A percentile compares a stretch with the other conserved stretches of the same genome.
Conservation (phyloP, 2,888 invertebrate genomes). For the Tetragnatha montana region DNA sequence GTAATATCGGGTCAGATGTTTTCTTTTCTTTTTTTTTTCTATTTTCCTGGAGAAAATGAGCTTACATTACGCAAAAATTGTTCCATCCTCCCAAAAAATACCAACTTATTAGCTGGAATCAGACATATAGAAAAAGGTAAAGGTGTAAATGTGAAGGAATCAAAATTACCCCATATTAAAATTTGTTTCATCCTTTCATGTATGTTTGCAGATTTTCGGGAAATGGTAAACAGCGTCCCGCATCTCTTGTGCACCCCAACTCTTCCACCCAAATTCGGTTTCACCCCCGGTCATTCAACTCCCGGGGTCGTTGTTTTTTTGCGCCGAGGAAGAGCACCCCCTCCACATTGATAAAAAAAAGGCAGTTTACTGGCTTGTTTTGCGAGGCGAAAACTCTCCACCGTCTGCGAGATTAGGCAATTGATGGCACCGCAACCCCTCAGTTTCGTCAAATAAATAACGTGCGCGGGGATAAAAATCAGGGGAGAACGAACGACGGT, state of each 20-base stretch:
- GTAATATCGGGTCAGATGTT: too few relatives aligned
- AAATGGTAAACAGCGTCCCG: too few relatives aligned
- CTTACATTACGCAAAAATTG: too few relatives aligned
- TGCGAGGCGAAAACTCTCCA: slow-evolving; percentile 42
- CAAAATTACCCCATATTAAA: too few relatives aligned
- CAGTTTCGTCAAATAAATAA: slow-evolving; percentile 19
- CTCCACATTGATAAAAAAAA: slow-evolving; percentile 52
- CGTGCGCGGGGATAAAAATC: not conserved
- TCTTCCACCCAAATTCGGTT: slow-evolving; percentile 46
- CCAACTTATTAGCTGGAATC: too few relatives aligned
- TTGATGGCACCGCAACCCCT: slow-evolving; percentile 13
- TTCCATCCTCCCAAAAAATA: too few relatives aligned
- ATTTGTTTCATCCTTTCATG: too few relatives aligned
- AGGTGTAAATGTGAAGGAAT: too few relatives aligned
- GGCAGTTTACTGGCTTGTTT: slow-evolving; percentile 54
- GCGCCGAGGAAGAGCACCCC: slow-evolving; percentile 11
- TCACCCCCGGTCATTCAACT: slow-evolving; percentile 68
- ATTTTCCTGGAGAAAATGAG: too few relatives aligned
- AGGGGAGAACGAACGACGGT: not conserved
- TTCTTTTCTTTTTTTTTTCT: too few relatives aligned
- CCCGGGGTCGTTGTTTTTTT: slow-evolving; percentile 54
- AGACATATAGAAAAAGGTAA: too few relatives aligned
- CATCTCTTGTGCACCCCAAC: slow-evolving; percentile 1
- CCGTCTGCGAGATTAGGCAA: slow-evolving; percentile 33
- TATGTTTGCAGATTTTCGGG: too few relatives aligned